Evolutionary conservation across 2,113 vertebrate genomes (phyloP).

Genomic region (Dendropsophus ebraccatus): DNA sequence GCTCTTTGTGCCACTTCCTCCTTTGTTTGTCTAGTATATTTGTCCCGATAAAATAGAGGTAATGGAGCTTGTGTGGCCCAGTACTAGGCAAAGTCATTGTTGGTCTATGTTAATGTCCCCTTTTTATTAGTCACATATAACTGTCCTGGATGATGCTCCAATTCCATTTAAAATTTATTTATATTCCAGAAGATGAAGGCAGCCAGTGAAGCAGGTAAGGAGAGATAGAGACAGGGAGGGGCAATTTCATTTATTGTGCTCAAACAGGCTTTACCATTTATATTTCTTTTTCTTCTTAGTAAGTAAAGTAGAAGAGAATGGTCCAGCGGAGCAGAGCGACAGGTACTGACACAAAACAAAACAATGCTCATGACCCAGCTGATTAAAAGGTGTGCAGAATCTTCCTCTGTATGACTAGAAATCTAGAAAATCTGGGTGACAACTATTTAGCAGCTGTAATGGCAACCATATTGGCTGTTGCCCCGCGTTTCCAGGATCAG

Average conservation of each 20-base stretch:
- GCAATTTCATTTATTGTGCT: neutral
- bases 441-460: too few species aligned
- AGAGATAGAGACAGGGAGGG: neutral
- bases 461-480: neutral
- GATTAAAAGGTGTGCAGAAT: neutral
- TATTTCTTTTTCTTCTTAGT: neutral
- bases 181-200: neutral
- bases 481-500: neutral
- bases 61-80: neutral
- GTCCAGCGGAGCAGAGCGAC: neutral
- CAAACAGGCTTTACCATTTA: neutral
- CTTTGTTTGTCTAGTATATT: neutral
- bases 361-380: neutral
- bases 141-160: neutral
- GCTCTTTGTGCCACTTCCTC: neutral
- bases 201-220: constrained; percentile 22
- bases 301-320: constrained; percentile 5
- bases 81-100: neutral
- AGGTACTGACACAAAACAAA: neutral
- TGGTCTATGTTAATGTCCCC: neutral
- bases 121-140: neutral
- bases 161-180: neutral
- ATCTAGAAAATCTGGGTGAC: neutral
- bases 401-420: neutral
- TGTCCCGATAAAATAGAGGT: neutral